Evolutionary conservation across 1,140 invertebrate species (phyloP), one percentile per base, ranked within the genome.

Genomic region (Drosophila leontia): DNA sequence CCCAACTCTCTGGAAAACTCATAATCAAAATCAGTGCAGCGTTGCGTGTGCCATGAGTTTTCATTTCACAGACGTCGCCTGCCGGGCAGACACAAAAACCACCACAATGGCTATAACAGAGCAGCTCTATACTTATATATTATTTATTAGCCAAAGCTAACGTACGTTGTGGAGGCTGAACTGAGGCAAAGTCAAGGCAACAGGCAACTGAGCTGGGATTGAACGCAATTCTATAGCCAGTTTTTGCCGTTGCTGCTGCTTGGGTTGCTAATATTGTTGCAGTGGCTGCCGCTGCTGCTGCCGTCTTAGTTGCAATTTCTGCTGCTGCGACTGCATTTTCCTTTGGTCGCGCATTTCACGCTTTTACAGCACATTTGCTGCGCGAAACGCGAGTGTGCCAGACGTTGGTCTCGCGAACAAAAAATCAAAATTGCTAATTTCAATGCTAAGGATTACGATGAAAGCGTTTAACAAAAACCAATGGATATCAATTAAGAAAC

Each of bases 181-280:
- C 42, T 48, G 63, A 68, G 37, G 51, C 62, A 88, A 88, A 88
- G 80, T 84, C 84, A 88, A 84, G 84, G 84, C 77, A 86, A 81
- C 64, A 65, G 41, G 55, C 79, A 56, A n/a, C 53, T 39, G 53
- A 56, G 72, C 62, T 60, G 23, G 41, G 77, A 48, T 47, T 48
- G 29, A 35, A n/a, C 35, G 50, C 69, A 42, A 59, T 59, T 75
- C 74, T 67, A 37, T 57, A 53, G 72, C 61, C 72, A 67, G 74
- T 76, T 67, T 70, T 68, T 64, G 17, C 48, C 15, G 51, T 44
- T 50, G n/a, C n/a, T n/a, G n/a, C n/a, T n/a, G n/a, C n/a, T n/a
- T n/a, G n/a, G n/a, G 55, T 32, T 63, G 47, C 32, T 55, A 48
- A 42, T 35, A 42, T 44, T 44, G 62, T 42, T 75, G 48, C 60